Percentiles rank a stretch among this genome's conserved stretches.
These are phyloP conservation scores for Platycheirus albimanus DNA, from an alignment of 2,888 invertebrate species.

Conservation along the genomic window DNA sequence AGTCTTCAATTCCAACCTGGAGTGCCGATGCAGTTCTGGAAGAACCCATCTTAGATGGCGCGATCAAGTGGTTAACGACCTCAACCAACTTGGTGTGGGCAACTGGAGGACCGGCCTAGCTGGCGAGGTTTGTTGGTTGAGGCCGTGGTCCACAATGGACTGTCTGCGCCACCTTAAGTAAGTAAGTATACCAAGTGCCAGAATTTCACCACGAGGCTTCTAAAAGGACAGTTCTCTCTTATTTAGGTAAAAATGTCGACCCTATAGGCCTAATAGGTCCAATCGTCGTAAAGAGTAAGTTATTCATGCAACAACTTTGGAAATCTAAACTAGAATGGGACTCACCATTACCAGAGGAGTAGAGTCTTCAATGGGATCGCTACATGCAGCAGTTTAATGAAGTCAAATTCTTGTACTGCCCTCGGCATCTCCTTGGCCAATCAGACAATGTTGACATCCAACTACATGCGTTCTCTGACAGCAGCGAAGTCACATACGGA, in stretches of 20 bases:
- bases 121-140: no score
- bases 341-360: not conserved
- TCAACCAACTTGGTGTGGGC: no score
- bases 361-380: not conserved
- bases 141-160: slow-evolving; percentile 1
- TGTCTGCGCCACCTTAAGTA: slow-evolving; percentile 6
- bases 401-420: slow-evolving; percentile 1
- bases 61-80: no score
- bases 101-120: no score
- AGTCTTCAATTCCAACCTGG: no score
- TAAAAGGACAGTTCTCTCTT: slow-evolving; percentile 13
- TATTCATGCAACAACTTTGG: not conserved
- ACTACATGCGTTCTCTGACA: slow-evolving; percentile 9
- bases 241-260: slow-evolving; percentile 9
- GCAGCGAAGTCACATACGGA: not conserved
- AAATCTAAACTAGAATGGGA: not conserved
- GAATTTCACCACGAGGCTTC: not conserved
- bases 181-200: no score
- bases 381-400: slow-evolving; percentile 3
- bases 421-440: not conserved
- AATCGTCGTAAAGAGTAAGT: not conserved
- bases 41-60: no score
- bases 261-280: slow-evolving; percentile 7
- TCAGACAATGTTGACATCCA: not conserved
- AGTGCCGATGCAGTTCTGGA: no score